phyloP scores from a whole-genome alignment of 2,113 vertebrate genomes.

The Holacanthus passer region DNA sequence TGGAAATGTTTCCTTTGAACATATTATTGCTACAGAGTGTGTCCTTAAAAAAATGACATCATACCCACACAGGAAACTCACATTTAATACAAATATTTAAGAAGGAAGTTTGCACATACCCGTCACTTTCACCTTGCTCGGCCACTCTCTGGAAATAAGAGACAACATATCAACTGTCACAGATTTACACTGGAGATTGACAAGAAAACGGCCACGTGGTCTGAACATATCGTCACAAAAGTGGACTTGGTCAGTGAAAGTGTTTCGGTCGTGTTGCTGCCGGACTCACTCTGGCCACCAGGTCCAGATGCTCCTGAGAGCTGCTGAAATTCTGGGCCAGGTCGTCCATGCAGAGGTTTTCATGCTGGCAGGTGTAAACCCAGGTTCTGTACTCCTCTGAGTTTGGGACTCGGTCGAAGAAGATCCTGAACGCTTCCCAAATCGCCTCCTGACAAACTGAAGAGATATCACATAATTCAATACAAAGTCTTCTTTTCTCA shows the following conservation, averaged over 20 bases:
- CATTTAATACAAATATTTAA: conserved; percentile 5
- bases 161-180: background rate
- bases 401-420: conserved; percentile 93
- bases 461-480: conserved; percentile 12
- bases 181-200: background rate
- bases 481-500: background rate
- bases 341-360: conserved; percentile 92
- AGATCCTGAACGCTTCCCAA: conserved; percentile 96
- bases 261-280: background rate
- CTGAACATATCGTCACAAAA: background rate
- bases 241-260: background rate
- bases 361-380: conserved; percentile 91
- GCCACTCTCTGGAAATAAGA: conserved; percentile 70
- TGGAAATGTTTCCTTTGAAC: too few relatives aligned
- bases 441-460: conserved; percentile 96
- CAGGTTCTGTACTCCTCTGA: conserved; percentile 92
- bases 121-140: conserved; percentile 61
- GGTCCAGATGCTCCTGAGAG: conserved; percentile 91
- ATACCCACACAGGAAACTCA: background rate
- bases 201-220: background rate
- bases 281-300: conserved; percentile 88
- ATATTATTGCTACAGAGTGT: background rate
- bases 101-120: conserved; percentile 60
- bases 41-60: background rate
- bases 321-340: conserved; percentile 94